Evolutionary conservation across 1,140 invertebrate species (phyloP), one percentile per base, ranked within the genome.

Genomic region (Microvelia longipes): DNA sequence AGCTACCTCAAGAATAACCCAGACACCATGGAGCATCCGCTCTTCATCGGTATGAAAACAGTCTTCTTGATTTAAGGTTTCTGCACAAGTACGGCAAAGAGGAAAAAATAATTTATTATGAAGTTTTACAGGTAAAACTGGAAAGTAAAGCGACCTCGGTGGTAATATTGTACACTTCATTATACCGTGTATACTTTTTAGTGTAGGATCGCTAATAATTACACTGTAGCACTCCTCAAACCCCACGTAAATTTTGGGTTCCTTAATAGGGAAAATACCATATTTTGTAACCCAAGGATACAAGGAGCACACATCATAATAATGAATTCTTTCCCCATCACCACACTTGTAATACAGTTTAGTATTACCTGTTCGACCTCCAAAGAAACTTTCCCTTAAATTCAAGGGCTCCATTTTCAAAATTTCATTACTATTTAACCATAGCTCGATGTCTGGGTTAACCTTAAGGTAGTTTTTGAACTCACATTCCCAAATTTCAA

Each of bases 1-100:
- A 29, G 68, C 28, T 2, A 81, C 15, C 74, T 82, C 80, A 25
- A 77, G 74, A 13, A 74, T 72, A 0, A 77, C 75, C 76, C 78
- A 82, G 1, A 77, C 79, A 64, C 80, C 80, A 0, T 65, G 74
- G 13, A 82, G 71, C 0, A 69, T 28, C 29, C 78, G 70, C 64
- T 80, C 73, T 11, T 75, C 72, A 29, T 74, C 71, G 5, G 30
- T 71, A 73, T 82, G 79, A n/a, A 14, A 2, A 65, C 74, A 78
- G 24, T 28, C 61, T 2, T 24, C 50, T 28, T 70, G 14, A 19
- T 61, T 63, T 61, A 24, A n/a, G 19, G 24, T 50, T 50, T 50
- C 19, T 50, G 35, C 35, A 50, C 35, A 50, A 5, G 35, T 11
- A 50, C 35, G 35, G 19, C 35, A 50, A 5, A 50, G 19, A 19